phyloP scores from a whole-genome alignment of 2,888 invertebrate species.

The Drosophila melanosoma region DNA sequence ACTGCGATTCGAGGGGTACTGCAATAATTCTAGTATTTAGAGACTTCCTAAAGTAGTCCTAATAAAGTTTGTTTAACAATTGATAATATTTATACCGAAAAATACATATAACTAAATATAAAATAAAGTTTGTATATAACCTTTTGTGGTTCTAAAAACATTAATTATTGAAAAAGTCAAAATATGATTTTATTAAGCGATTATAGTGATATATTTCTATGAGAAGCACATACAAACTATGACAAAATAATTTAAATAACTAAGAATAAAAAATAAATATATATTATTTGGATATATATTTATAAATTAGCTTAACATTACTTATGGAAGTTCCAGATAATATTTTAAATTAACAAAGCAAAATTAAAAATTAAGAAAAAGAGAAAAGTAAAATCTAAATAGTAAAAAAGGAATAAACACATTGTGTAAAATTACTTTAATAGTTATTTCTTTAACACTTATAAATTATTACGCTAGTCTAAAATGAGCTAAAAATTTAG shows the following conservation, averaged over 20 bases:
- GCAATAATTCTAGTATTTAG: neutral
- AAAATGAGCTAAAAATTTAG: neutral
- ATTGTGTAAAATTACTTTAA: neutral
- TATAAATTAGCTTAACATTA: no score
- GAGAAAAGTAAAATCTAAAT: neutral
- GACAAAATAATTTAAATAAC: no score
- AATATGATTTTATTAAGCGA: neutral
- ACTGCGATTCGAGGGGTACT: slow-evolving; percentile 13
- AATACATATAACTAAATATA: neutral
- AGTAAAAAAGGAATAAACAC: neutral
- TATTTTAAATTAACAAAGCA: no score
- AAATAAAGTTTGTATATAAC: no score
- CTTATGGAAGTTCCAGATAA: no score
- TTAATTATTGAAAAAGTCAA: neutral
- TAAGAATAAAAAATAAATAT: neutral
- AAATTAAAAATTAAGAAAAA: no score
- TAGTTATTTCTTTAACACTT: neutral
- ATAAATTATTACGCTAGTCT: neutral
- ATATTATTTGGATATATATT: no score
- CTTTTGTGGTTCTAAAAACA: no score
- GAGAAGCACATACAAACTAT: neutral
- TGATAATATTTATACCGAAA: neutral
- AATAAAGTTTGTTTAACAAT: neutral
- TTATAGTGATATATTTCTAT: neutral
- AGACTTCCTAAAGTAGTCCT: neutral